phyloP scores from a whole-genome alignment of 2,113 vertebrate species.

The Sphyrna mokarran region DNA sequence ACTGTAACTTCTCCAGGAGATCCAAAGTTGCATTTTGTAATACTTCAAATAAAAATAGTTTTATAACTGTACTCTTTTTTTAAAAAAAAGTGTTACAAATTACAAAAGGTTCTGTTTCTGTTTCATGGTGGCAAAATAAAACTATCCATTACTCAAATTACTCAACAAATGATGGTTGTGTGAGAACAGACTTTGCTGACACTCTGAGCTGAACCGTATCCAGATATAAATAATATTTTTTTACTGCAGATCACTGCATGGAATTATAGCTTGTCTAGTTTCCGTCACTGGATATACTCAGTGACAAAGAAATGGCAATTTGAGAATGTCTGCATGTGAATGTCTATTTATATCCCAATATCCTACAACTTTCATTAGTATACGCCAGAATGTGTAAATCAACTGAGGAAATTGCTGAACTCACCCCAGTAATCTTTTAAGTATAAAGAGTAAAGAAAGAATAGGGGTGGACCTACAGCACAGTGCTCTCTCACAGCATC shows the following conservation, averaged over 20 bases:
- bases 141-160: conserved; percentile 22
- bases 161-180: neutral
- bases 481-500: too few species aligned
- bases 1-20: conserved; percentile 19
- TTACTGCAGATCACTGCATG: neutral
- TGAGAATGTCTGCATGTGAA: neutral
- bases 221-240: neutral
- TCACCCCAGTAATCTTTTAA: neutral
- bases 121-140: conserved; percentile 26
- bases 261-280: neutral
- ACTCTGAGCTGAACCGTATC: neutral
- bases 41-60: conserved; percentile 18
- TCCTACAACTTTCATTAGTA: neutral
- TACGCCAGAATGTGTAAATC: neutral
- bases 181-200: neutral
- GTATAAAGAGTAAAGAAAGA: neutral
- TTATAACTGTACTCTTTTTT: conserved; percentile 4
- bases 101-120: conserved; percentile 22
- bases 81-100: neutral
- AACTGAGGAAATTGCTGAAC: neutral
- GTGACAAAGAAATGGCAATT: neutral
- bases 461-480: too few species aligned
- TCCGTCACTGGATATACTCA: neutral
- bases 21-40: conserved; percentile 28
- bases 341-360: neutral